These are phyloP conservation scores for Characodon lateralis DNA, from an alignment of 2,797 vertebrate genomes.

Conservation along the genomic window DNA sequence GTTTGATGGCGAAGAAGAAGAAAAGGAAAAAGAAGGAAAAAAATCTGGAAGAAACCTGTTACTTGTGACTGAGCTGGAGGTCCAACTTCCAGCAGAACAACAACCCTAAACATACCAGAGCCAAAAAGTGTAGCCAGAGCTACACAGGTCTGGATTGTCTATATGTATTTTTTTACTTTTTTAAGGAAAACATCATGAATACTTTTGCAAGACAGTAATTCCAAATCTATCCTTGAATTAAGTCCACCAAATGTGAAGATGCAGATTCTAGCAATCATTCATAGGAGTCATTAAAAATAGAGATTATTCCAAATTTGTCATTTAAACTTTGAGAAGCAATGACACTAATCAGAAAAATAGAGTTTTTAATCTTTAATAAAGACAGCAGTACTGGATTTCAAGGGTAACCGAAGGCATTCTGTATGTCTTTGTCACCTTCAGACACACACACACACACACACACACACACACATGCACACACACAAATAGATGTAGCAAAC, in stretches of 20 bases:
- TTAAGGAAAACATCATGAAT: background rate
- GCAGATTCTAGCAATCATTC: conserved; percentile 2
- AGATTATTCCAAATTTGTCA: conserved; percentile 29
- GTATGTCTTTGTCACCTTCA: conserved; percentile 66
- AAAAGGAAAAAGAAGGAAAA: background rate
- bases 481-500: background rate
- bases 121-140: no score
- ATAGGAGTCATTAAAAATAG: conserved; percentile 5
- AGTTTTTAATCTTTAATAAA: conserved; percentile 30
- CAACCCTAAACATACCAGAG: no score
- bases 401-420: conserved; percentile 47
- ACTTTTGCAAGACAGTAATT: conserved; percentile 9
- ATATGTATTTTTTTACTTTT: background rate
- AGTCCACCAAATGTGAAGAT: conserved; percentile 14
- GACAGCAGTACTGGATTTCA: conserved; percentile 33
- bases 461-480: conserved; percentile 14
- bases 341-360: conserved; percentile 25
- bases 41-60: background rate
- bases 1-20: no score
- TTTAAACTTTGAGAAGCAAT: conserved; percentile 8
- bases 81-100: no score
- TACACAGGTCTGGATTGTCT: background rate
- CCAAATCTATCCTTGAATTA: conserved; percentile 3
- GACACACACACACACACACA: conserved; percentile 25
- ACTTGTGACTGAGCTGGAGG: background rate